Conservation (phyloP, 2,113 vertebrate species). For the Gnathonemus longibarbis region DNA sequence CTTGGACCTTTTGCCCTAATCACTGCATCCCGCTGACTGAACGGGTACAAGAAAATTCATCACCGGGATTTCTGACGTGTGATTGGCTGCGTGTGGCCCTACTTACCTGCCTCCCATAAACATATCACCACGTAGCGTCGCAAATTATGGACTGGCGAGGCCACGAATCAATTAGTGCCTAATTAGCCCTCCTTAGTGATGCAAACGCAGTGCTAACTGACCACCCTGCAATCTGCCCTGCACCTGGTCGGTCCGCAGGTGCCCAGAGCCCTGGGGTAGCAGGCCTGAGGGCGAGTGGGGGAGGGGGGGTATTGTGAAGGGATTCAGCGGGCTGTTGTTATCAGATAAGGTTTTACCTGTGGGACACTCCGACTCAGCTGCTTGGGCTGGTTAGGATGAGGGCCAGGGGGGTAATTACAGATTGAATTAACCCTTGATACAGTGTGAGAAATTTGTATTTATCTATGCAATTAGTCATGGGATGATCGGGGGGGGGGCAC, state of each 20-base stretch:
- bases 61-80: conserved; percentile 8
- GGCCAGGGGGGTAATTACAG: background rate
- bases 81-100: conserved; percentile 24
- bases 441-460: background rate
- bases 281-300: background rate
- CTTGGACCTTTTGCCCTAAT: conserved; percentile 17
- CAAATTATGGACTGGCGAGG: conserved; percentile 25
- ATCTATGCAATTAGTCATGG: background rate
- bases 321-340: background rate
- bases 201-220: conserved; percentile 43
- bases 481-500: background rate
- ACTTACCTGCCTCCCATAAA: conserved; percentile 36
- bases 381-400: background rate
- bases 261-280: background rate
- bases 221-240: conserved; percentile 19
- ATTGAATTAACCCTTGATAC: background rate
- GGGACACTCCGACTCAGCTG: background rate
- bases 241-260: conserved; percentile 25
- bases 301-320: background rate
- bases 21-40: conserved; percentile 8
- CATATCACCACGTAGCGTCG: conserved; percentile 25
- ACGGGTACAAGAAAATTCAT: background rate
- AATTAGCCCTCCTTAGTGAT: conserved; percentile 48
- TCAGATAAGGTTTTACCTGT: conserved; percentile 17
- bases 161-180: conserved; percentile 42